Evolutionary conservation across 2,113 vertebrate genomes (phyloP), one percentile per base, ranked within the genome.

Genomic region (Gobio gobio): DNA sequence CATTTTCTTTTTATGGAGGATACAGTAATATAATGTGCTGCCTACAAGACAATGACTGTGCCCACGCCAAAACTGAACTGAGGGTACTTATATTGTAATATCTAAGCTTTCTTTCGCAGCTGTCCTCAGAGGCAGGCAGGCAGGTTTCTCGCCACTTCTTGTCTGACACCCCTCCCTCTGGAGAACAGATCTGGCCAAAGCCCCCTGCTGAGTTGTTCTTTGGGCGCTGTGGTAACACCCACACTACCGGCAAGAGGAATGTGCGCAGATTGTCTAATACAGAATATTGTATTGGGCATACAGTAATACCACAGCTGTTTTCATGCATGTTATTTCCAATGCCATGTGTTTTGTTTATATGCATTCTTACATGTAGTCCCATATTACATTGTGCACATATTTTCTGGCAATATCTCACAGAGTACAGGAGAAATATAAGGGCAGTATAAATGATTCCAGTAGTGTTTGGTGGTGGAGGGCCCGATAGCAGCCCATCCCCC

Each of bases 401-500:
- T 56, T 22, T 22, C 8, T 68, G 18, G 33, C 33, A 22, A 56
- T n/a, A n/a, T 56, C 54, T 56, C 7, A 56, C 51, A 56, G 6
- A 22, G 18, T 22, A 5, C 33, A 43, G 66, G 36, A 12, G 68
- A 22, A 56, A 56, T 56, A 56, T 56, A 6, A 56, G 18, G 54
- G 20, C 54, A 22, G 47, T 49, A 2, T 56, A 56, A 56, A 56
- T 20, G 54, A 56, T 56, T 6, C 2, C 20, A 6, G 54, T 20
- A 22, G 18, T 56, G 54, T 22, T 56, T 56, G 18, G 18, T 20
- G 54, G 54, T 56, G 54, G 1, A 56, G 54, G 54, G 18, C 18
- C 16, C 18, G 54, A 56, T 90, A 88, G 91, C 91, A 92, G 86
- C 92, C 91, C 68, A 85, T 89, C 90, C 87, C 90, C 93, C 77